These are phyloP conservation scores for Ylistrum balloti DNA, from an alignment of 1,140 invertebrate genomes.

Conservation along the genomic window DNA sequence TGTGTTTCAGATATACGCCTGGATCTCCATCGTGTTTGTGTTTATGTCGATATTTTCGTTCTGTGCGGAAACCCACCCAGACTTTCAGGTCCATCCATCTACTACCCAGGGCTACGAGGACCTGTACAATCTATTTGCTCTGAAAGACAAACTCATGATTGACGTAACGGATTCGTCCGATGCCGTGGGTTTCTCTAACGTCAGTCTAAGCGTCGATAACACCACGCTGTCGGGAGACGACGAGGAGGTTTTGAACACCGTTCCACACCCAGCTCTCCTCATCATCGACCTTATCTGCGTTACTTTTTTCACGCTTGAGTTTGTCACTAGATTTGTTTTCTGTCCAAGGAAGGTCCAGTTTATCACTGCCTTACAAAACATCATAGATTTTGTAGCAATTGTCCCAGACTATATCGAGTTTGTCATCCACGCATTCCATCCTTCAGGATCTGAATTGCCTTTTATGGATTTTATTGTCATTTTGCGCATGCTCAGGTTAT, in stretches of 20 bases:
- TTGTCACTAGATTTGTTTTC: slow-evolving; percentile 75
- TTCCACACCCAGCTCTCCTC: slow-evolving; percentile 75
- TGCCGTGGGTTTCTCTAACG: neutral
- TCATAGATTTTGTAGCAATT: slow-evolving; percentile 80
- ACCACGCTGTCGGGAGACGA: neutral
- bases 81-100: slow-evolving; percentile 67
- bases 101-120: slow-evolving; percentile 54
- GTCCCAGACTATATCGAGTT: slow-evolving; percentile 77
- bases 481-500: slow-evolving; percentile 99
- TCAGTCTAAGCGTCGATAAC: slow-evolving; percentile 27
- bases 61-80: slow-evolving; percentile 77
- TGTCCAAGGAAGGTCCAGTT: slow-evolving; percentile 78
- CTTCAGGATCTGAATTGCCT: slow-evolving; percentile 66
- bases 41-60: slow-evolving; percentile 80
- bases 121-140: slow-evolving; percentile 73
- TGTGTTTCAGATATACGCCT: slow-evolving; percentile 77
- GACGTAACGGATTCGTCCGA: neutral
- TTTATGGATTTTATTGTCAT: slow-evolving; percentile 85
- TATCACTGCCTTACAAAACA: slow-evolving; percentile 76
- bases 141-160: slow-evolving; percentile 61
- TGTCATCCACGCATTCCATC: slow-evolving; percentile 70
- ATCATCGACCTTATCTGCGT: slow-evolving; percentile 78
- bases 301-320: slow-evolving; percentile 79
- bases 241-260: neutral
- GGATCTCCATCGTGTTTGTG: slow-evolving; percentile 79